Evolutionary conservation across 2,888 invertebrate species (phyloP).

Genomic region (Cynaeus angustus): DNA sequence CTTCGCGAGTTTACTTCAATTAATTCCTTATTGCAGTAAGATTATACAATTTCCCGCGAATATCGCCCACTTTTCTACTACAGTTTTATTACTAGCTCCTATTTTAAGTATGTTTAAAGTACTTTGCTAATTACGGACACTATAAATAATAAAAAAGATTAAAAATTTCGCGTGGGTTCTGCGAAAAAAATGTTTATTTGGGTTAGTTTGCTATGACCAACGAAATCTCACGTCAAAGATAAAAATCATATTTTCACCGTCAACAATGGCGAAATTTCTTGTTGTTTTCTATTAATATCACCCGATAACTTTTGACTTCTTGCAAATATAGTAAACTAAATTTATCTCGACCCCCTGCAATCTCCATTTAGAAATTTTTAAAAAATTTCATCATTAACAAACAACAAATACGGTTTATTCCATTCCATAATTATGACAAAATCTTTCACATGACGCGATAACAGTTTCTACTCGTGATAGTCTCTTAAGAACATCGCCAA

Average conservation of each 20-base stretch:
- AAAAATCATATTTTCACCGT: background rate
- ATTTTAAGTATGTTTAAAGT: background rate
- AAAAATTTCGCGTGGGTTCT: too few species aligned
- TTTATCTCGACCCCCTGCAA: constrained; percentile 46
- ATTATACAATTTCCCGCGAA: background rate
- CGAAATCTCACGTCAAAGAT: constrained; percentile 4
- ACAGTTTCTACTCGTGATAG: too few species aligned
- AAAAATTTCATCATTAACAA: constrained; percentile 30
- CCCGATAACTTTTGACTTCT: constrained; percentile 39
- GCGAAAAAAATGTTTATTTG: background rate
- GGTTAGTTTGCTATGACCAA: background rate
- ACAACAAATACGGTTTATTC: constrained; percentile 35
- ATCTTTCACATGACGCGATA: constrained; percentile 32
- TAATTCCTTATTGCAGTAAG: background rate
- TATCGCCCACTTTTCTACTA: background rate
- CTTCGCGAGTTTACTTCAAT: too few species aligned
- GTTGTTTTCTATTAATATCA: constrained; percentile 30
- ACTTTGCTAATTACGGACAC: background rate
- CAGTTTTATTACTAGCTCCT: background rate
- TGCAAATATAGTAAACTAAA: constrained; percentile 40
- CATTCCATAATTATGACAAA: constrained; percentile 26
- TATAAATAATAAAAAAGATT: background rate
- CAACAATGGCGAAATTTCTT: constrained; percentile 18
- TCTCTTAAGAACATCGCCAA: too few species aligned
- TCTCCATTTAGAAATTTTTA: constrained; percentile 12